Base-by-base conservation (phyloP, 2,797 vertebrate genomes). In the Lepidocolaptes lacrymiger region DNA sequence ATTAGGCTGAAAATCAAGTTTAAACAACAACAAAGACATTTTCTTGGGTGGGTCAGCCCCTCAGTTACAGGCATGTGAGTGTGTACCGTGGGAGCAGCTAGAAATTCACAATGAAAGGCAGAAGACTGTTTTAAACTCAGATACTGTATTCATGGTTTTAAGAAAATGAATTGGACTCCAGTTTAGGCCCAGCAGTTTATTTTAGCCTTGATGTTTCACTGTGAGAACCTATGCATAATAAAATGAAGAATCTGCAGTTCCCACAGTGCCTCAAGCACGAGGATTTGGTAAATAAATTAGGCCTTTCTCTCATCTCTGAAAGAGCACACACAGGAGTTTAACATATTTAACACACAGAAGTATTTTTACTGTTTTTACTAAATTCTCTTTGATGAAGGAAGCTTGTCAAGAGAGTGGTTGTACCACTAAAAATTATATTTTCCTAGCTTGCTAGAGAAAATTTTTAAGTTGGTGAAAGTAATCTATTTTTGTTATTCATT, bases 1-100 rank as follows among this genome's bases (percentile, higher is more conserved):
- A 93, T 95, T 76, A 93, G 63, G 36, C 48, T 87, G 71, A 89
- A 96, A 92, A 89, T 87, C 69, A 94, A 58, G 34, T 63, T 91
- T 78, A 48, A 85, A 69, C 10, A 89, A 19, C 26, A 93, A 46
- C 14, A 44, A 67, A 78, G 46, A 75, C 5, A 21, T 87, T 49
- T 61, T 84, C 24, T 59, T 79, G 36, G 26, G 36, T 69, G 39
- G 11, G 79, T 91, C 80, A 90, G 32, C 49, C 44, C 80, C 30
- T 58, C 43, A 43, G 68, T 43, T 21, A 51, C n/a, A 82, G n/a
- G 6, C 4, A 1, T 39, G 28, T 21, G 44, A 74, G 34, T 71
- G 9, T 12, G 56, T 90, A 54, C 14, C 8, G 10, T 59, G n/a
- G 23, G 6, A 80, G 34, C 22, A 72, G 49, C 22, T 85, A 48